A percentile compares a stretch with the other conserved stretches of the same genome.
Conservation (phyloP, 2,113 vertebrate genomes). For the Petromus typicus region DNA sequence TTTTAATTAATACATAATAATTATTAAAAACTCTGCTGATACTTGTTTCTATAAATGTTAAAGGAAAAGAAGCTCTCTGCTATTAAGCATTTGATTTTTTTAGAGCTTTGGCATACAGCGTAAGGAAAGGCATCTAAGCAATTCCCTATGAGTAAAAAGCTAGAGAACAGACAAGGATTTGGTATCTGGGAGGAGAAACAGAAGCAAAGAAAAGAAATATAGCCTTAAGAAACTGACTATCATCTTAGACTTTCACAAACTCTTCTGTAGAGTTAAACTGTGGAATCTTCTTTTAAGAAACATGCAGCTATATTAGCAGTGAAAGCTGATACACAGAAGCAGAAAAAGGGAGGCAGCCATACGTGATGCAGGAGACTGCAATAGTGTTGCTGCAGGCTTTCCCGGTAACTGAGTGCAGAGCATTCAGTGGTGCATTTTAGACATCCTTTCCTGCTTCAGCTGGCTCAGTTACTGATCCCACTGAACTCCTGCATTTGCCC, state of each 20-base stretch:
- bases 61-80: not conserved
- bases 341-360: not conserved
- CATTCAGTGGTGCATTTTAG: not conserved
- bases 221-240: not conserved
- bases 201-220: not conserved
- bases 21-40: too few relatives aligned
- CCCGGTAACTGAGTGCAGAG: not conserved
- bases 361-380: not conserved
- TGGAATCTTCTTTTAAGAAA: slow-evolving; percentile 23
- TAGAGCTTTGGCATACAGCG: not conserved
- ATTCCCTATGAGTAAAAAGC: not conserved
- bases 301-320: not conserved
- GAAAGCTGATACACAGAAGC: not conserved
- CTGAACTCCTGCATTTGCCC: not conserved
- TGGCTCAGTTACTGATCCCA: not conserved
- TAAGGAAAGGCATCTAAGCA: not conserved
- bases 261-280: not conserved
- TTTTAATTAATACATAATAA: too few relatives aligned
- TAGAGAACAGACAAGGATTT: not conserved
- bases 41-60: too few relatives aligned
- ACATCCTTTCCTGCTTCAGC: not conserved
- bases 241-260: not conserved
- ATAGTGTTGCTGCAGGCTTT: not conserved
- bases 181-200: not conserved
- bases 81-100: not conserved